phyloP scores from a whole-genome alignment of 2,797 vertebrate species.

The Oryzias sinensis region DNA sequence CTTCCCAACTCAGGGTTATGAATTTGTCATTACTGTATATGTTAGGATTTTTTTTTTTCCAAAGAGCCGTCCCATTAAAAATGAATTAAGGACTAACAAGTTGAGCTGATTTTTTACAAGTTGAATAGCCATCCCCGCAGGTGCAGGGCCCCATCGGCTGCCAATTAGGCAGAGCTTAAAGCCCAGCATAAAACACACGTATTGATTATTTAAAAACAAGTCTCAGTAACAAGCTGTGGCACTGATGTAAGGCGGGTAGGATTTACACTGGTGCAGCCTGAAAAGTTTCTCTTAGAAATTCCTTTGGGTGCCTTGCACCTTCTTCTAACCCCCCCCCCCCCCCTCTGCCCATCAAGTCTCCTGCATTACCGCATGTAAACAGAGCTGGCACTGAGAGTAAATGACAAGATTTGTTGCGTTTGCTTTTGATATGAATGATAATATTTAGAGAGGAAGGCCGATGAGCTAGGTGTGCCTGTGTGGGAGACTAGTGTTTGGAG shows the following conservation, averaged over 20 bases:
- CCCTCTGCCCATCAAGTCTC: constrained; percentile 38
- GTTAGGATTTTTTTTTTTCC: neutral
- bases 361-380: constrained; percentile 59
- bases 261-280: constrained; percentile 27
- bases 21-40: neutral
- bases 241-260: constrained; percentile 18
- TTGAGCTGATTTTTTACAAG: neutral
- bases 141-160: constrained; percentile 17
- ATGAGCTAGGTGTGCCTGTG: constrained; percentile 56
- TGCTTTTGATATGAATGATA: constrained; percentile 80
- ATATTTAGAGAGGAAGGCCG: constrained; percentile 72
- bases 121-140: constrained; percentile 22
- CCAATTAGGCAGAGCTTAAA: constrained; percentile 35
- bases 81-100: constrained; percentile 6
- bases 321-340: constrained; percentile 26
- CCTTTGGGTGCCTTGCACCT: constrained; percentile 21
- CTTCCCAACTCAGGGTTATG: neutral
- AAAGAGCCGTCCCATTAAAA: constrained; percentile 2
- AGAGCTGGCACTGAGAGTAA: constrained; percentile 56
- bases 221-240: constrained; percentile 18
- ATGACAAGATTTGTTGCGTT: constrained; percentile 73
- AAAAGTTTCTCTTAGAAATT: constrained; percentile 13
- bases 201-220: constrained; percentile 33
- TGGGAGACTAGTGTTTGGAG: constrained; percentile 70
- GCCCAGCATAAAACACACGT: constrained; percentile 30